phyloP scores from a whole-genome alignment of 2,888 invertebrate species.

The Bombylius discolor region DNA sequence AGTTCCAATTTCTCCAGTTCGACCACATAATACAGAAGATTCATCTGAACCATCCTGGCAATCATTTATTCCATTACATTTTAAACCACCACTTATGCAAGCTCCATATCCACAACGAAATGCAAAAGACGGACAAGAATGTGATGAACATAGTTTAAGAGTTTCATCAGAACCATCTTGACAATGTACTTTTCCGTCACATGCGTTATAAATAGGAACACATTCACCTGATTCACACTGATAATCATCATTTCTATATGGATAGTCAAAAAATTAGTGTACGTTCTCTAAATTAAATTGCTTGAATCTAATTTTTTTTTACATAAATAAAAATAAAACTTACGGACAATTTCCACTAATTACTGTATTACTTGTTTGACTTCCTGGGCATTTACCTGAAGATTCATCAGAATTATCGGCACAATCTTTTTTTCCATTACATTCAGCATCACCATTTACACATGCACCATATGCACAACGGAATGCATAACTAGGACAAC shows the following conservation, averaged over 20 bases:
- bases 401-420: constrained; percentile 21
- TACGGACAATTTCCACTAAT: constrained; percentile 13
- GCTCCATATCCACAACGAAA: constrained; percentile 26
- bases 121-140: constrained; percentile 18
- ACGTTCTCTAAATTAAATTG: not conserved
- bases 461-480: constrained; percentile 29
- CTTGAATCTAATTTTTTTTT: no score
- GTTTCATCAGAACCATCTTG: constrained; percentile 22
- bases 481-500: constrained; percentile 40
- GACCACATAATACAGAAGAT: constrained; percentile 13
- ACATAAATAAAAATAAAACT: constrained; percentile 1
- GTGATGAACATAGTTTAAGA: constrained; percentile 12
- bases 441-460: constrained; percentile 13
- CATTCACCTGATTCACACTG: constrained; percentile 18
- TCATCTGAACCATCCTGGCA: constrained; percentile 26
- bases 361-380: not conserved
- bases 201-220: constrained; percentile 13
- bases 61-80: constrained; percentile 18
- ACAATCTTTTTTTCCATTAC: constrained; percentile 19
- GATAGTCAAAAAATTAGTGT: not conserved
- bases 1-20: not conserved
- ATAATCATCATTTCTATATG: not conserved
- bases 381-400: not conserved
- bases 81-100: constrained; percentile 17
- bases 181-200: constrained; percentile 34